Percentiles rank a stretch among this genome's conserved stretches.
These are phyloP conservation scores for Abrostola triplasia DNA, from an alignment of 2,888 invertebrate species.

Conservation along the genomic window DNA sequence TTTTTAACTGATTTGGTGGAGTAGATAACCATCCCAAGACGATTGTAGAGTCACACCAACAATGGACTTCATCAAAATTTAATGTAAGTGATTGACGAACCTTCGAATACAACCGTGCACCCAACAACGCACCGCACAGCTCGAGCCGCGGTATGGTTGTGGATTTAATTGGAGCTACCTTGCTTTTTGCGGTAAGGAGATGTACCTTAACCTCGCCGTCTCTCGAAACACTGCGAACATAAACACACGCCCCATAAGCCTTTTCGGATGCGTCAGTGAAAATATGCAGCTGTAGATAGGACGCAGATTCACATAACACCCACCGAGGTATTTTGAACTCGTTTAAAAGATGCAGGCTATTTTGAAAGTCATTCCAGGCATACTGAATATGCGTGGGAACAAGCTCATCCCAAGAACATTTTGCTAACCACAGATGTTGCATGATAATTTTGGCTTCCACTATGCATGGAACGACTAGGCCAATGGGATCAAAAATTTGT, in stretches of 20 bases:
- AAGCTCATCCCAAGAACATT: neutral
- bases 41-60: constrained; percentile 37
- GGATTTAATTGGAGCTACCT: neutral
- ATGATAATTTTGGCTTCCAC: no score
- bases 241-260: neutral
- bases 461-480: no score
- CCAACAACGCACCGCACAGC: no score
- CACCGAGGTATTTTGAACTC: constrained; percentile 3
- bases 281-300: constrained; percentile 1
- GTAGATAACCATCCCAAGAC: no score
- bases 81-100: constrained; percentile 11
- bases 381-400: neutral
- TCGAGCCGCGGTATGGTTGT: constrained; percentile 3
- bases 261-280: neutral
- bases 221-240: no score
- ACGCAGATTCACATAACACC: neutral
- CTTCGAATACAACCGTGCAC: neutral
- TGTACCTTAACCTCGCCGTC: neutral
- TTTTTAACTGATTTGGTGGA: constrained; percentile 20
- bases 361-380: neutral
- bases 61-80: constrained; percentile 6
- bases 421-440: neutral
- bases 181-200: neutral
- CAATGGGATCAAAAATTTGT: no score
- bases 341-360: neutral